Percentiles rank a stretch among this genome's conserved stretches.
These are phyloP conservation scores for Megaceryle maxima DNA, from an alignment of 2,113 vertebrate genomes.

Conservation along the genomic window DNA sequence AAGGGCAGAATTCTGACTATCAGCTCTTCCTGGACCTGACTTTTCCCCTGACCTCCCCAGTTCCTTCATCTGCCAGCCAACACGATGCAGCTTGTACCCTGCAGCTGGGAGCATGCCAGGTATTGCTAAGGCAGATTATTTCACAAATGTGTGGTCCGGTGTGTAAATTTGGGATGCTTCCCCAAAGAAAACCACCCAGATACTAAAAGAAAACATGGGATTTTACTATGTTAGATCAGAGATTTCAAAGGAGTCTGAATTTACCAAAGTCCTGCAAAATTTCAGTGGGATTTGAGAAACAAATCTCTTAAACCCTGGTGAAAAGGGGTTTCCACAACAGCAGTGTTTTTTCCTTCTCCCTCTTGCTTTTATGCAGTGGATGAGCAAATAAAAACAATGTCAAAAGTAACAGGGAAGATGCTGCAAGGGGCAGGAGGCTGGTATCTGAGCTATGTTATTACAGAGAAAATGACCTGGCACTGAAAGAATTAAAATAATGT, in stretches of 20 bases:
- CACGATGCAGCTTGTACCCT: accelerated
- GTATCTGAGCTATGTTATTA: not conserved
- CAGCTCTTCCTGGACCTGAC: not conserved
- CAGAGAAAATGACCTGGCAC: slow-evolving; percentile 50
- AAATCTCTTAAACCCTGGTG: not conserved
- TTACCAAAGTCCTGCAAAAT: not conserved
- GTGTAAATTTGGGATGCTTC: not conserved
- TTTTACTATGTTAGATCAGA: not conserved
- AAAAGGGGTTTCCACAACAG: not conserved
- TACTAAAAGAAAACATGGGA: not conserved
- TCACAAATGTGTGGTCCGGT: accelerated
- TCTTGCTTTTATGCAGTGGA: not conserved
- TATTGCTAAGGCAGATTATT: accelerated
- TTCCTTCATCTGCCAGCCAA: not conserved
- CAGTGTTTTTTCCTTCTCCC: not conserved
- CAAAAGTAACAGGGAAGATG: not conserved
- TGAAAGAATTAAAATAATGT: slow-evolving; percentile 73
- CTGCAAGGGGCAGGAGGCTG: not conserved
- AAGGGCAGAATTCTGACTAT: not conserved
- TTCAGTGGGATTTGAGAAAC: not conserved
- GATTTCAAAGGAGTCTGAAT: not conserved
- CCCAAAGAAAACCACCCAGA: not conserved
- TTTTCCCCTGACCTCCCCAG: not conserved
- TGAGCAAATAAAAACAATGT: not conserved
- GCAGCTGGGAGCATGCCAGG: not conserved